Conservation (phyloP, 2,888 invertebrate species). For the Pemphredon lugubris region DNA sequence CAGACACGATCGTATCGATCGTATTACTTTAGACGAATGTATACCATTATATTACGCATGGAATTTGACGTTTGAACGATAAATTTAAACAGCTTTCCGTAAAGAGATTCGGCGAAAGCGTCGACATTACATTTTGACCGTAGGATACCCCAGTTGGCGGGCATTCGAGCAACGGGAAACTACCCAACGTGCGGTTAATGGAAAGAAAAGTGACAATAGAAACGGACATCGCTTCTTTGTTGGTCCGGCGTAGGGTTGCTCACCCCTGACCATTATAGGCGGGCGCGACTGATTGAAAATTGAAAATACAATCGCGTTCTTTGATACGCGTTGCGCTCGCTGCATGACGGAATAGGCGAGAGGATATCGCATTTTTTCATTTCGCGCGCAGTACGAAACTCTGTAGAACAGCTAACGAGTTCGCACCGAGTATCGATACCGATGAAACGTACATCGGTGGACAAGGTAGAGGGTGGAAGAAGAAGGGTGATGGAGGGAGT, state of each 20-base stretch:
- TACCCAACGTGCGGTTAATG: neutral
- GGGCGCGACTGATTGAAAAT: constrained; percentile 37
- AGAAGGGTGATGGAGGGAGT: neutral
- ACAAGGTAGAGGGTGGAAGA: neutral
- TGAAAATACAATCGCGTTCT: constrained; percentile 47
- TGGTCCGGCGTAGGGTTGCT: neutral
- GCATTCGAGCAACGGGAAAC: neutral
- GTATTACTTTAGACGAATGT: too few relatives aligned
- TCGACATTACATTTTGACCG: too few relatives aligned
- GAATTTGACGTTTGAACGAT: too few relatives aligned
- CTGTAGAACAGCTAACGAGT: constrained; percentile 66
- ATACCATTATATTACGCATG: too few relatives aligned
- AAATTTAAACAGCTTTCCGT: too few relatives aligned
- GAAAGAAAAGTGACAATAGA: neutral
- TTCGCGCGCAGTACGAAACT: constrained; percentile 27
- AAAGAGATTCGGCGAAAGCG: too few relatives aligned
- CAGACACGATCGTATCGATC: too few relatives aligned
- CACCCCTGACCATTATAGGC: constrained; percentile 1
- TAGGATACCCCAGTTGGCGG: too few relatives aligned
- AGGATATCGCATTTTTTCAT: constrained; percentile 31
- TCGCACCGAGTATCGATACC: constrained; percentile 69
- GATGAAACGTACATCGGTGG: constrained; percentile 58
- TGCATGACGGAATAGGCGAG: constrained; percentile 2
- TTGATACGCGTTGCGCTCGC: constrained; percentile 28
- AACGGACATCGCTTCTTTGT: neutral